These are phyloP conservation scores for Dysmachus trigonus DNA, from an alignment of 2,888 invertebrate species.

Conservation along the genomic window DNA sequence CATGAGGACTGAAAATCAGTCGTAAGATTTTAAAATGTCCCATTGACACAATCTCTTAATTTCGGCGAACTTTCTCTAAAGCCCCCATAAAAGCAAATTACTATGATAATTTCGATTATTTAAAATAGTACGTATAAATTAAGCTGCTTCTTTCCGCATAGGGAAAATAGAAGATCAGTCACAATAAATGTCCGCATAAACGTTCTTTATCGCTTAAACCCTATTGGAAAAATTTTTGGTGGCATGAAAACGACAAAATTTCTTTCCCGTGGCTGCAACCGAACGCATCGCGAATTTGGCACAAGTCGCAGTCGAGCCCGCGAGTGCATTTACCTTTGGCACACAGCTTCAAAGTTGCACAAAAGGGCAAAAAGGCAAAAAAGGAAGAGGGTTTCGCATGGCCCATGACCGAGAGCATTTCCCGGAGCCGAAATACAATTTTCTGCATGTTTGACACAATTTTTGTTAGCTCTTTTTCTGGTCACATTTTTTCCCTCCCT, in stretches of 20 bases:
- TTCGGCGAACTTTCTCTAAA: too few species aligned
- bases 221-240: neutral
- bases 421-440: neutral
- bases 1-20: too few species aligned
- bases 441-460: slow-evolving; percentile 30
- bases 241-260: neutral
- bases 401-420: slow-evolving; percentile 11
- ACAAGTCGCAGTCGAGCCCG: neutral
- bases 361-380: neutral
- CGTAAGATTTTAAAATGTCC: too few species aligned
- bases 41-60: too few species aligned
- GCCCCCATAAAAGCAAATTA: too few species aligned
- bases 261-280: neutral
- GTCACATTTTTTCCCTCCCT: neutral
- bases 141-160: too few species aligned
- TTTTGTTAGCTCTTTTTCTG: slow-evolving; percentile 8
- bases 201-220: neutral
- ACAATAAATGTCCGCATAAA: too few species aligned
- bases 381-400: neutral
- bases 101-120: too few species aligned
- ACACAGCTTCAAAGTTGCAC: neutral
- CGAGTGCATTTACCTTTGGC: slow-evolving; percentile 4
- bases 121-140: too few species aligned
- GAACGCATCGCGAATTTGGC: neutral
- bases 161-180: too few species aligned